Conservation (phyloP, 2,797 vertebrate genomes). For the Sus cebifrons region DNA sequence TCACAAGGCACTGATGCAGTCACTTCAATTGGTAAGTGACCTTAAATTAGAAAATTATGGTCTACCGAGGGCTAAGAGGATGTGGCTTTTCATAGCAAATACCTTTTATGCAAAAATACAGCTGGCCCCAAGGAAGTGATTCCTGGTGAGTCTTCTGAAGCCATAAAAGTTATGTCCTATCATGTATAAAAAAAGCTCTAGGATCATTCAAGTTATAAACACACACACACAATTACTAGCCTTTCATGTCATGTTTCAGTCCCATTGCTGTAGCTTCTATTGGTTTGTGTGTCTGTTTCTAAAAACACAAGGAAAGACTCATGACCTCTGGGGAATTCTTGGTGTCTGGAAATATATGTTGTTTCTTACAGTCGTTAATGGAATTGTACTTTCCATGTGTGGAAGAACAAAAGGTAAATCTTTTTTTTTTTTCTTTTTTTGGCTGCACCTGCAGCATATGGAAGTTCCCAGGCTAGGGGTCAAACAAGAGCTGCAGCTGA, state of each 20-base stretch:
- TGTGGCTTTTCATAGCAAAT: not conserved
- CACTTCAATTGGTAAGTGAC: not conserved
- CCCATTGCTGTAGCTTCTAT: not conserved
- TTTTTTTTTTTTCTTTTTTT: no score
- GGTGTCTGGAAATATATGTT: not conserved
- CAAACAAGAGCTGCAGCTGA: no score
- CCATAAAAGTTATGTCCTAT: not conserved
- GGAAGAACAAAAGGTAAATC: not conserved
- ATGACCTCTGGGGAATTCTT: not conserved
- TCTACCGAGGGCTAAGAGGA: not conserved
- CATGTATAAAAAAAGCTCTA: not conserved
- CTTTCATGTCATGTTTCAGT: not conserved
- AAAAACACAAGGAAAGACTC: not conserved
- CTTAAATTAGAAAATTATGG: not conserved
- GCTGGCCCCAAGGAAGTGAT: not conserved
- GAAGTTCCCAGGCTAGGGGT: no score
- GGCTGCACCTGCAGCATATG: no score
- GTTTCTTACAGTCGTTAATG: not conserved
- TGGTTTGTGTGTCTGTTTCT: not conserved
- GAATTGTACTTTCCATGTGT: not conserved
- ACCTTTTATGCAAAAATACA: constrained; percentile 24
- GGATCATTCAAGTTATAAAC: not conserved
- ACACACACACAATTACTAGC: not conserved
- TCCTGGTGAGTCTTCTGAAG: not conserved
- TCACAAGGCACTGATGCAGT: not conserved